A percentile compares a stretch with the other conserved stretches of the same genome.
Evolutionary conservation across 1,140 invertebrate species (phyloP).

Genomic region (Drosophila mayri): DNA sequence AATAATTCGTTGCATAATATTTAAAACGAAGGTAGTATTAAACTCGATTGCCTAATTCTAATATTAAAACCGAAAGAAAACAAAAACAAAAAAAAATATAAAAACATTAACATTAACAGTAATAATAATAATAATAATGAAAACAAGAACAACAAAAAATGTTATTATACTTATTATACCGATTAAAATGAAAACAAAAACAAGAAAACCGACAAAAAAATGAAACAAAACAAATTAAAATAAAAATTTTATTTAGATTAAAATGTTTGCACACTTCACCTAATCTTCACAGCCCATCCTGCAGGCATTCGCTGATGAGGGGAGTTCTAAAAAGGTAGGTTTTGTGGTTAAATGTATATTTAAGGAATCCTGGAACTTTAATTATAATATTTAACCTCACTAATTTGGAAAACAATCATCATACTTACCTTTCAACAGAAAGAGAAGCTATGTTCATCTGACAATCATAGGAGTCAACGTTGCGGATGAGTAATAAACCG

Average conservation of each 20-base stretch:
- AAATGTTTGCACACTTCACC: conserved; percentile 56
- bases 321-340: conserved; percentile 9
- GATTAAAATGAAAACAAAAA: conserved; percentile 82
- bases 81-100: conserved; percentile 37
- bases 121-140: conserved; percentile 78
- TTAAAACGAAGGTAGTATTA: conserved; percentile 84
- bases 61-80: conserved; percentile 76
- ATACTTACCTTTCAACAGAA: no score
- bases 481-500: no score
- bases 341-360: background rate
- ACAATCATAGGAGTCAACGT: no score
- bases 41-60: conserved; percentile 85
- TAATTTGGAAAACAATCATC: no score
- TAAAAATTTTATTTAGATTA: conserved; percentile 85
- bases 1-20: conserved; percentile 82
- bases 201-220: conserved; percentile 79
- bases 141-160: conserved; percentile 77
- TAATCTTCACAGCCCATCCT: background rate
- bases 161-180: conserved; percentile 85
- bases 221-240: conserved; percentile 83
- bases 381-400: no score
- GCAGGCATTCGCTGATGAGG: background rate
- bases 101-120: conserved; percentile 81
- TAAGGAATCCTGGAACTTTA: background rate
- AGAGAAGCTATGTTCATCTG: no score